Base-by-base conservation (phyloP, 30 jellyfish, hydroid and myxozoan genomes). In the Nemopilema nomurai region DNA sequence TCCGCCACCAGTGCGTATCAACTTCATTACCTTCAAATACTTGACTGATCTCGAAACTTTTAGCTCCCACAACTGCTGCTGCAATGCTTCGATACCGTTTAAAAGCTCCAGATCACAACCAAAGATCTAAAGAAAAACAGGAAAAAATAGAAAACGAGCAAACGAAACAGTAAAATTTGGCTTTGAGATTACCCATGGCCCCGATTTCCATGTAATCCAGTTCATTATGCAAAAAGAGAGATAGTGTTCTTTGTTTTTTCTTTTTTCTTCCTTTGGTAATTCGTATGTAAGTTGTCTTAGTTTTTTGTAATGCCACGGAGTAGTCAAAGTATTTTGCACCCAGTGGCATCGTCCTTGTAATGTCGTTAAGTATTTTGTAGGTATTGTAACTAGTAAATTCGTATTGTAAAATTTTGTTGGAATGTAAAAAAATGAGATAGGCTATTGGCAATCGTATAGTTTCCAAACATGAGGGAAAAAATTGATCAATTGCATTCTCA, bases 71-170 rank as follows among this genome's bases (percentile, higher is more conserved):
- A 89, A 13, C 49, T 79, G 88, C 0, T 88, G 74, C 68, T 93
- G 98, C 76, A 93, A n/a, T 22, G 26, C 25, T 78, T 85, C 98
- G 67, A 89, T 30, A 6, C 97, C 97, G 23, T 66, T 75, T 86
- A 93, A 23, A 30, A 88, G 81, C 23, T 87, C 96, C 18, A 89
- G 71, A 64, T 89, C 97, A 64, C 98, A 93, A 53, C 51, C 53
- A 21, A 23, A 41, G 25, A 93, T 68, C 98, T 93, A 32, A 41
- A 71, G 62, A 29, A 63, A 0, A 0, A 74, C 68, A 21, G 31
- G 22, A 65, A 7, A 28, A 0, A 18, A 20, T 41, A 13, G 13
- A 41, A 3, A 13, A 41, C 13, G 13, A 41, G 13, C 57, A 41
- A 13, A 41, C 57, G 6, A 6, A 3, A 41, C 9, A 41, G 9